phyloP scores from a whole-genome alignment of 2,888 invertebrate genomes.

The Drosophila paramelanica region DNA sequence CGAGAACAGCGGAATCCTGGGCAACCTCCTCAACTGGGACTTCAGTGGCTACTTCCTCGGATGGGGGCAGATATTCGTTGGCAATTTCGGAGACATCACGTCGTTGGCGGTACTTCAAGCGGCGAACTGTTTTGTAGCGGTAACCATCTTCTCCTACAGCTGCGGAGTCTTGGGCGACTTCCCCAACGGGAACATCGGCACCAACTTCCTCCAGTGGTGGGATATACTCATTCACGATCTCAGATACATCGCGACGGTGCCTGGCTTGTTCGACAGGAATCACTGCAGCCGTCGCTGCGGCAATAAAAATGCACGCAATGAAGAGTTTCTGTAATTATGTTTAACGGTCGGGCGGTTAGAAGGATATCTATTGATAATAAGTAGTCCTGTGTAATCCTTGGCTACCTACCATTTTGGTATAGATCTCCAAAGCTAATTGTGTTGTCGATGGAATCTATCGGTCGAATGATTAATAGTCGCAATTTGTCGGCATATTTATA shows the following conservation, averaged over 20 bases:
- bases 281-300: constrained; percentile 80
- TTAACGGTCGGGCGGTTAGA: constrained; percentile 1
- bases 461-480: constrained; percentile 79
- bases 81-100: constrained; percentile 76
- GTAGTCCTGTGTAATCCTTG: constrained; percentile 17
- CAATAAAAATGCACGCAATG: constrained; percentile 71
- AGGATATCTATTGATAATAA: constrained; percentile 2
- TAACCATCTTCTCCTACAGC: constrained; percentile 72
- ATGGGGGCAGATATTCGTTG: constrained; percentile 71
- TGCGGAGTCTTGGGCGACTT: constrained; percentile 61
- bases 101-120: constrained; percentile 73
- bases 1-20: constrained; percentile 54
- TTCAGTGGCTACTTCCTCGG: constrained; percentile 49
- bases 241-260: constrained; percentile 79
- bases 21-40: constrained; percentile 38
- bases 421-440: constrained; percentile 75
- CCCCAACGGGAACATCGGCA: constrained; percentile 29
- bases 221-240: constrained; percentile 71
- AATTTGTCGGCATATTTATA: constrained; percentile 79
- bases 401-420: constrained; percentile 69
- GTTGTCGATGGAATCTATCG: constrained; percentile 77
- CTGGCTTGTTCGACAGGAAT: constrained; percentile 80
- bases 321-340: constrained; percentile 66
- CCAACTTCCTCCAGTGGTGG: constrained; percentile 66
- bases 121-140: constrained; percentile 77